Conservation (phyloP, 2,797 vertebrate species). For the Phataginus tricuspis region DNA sequence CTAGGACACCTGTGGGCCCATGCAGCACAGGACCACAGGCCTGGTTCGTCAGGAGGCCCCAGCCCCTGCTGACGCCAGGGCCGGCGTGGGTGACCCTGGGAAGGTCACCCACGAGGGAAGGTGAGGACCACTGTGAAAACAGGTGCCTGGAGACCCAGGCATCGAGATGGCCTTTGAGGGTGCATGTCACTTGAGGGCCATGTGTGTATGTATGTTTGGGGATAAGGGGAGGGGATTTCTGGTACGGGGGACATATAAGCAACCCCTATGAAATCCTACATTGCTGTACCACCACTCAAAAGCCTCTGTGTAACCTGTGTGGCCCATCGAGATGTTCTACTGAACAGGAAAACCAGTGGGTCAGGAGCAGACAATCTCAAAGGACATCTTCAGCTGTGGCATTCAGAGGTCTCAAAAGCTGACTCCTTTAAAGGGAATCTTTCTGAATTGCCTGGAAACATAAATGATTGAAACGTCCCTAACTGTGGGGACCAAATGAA, state of each 20-base stretch:
- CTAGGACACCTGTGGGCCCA: background rate
- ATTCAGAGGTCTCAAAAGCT: background rate
- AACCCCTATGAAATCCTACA: background rate
- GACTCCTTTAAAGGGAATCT: background rate
- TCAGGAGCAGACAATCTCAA: background rate
- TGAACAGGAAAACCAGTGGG: background rate
- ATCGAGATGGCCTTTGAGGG: background rate
- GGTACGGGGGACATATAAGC: background rate
- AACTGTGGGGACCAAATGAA: background rate
- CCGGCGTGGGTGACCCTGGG: background rate
- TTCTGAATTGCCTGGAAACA: constrained; percentile 16
- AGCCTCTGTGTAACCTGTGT: background rate
- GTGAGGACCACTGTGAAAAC: background rate
- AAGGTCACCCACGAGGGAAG: too few relatives aligned
- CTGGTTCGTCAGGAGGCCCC: background rate
- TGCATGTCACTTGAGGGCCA: background rate
- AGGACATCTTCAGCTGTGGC: background rate
- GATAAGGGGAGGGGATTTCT: background rate
- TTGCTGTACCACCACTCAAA: background rate
- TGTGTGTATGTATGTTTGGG: background rate
- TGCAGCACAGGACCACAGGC: background rate
- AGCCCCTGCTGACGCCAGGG: background rate
- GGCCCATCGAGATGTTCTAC: background rate
- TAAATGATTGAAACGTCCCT: background rate
- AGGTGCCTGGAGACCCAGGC: background rate